phyloP scores from a whole-genome alignment of 2,113 vertebrate genomes.

The Periophthalmus modestus region DNA sequence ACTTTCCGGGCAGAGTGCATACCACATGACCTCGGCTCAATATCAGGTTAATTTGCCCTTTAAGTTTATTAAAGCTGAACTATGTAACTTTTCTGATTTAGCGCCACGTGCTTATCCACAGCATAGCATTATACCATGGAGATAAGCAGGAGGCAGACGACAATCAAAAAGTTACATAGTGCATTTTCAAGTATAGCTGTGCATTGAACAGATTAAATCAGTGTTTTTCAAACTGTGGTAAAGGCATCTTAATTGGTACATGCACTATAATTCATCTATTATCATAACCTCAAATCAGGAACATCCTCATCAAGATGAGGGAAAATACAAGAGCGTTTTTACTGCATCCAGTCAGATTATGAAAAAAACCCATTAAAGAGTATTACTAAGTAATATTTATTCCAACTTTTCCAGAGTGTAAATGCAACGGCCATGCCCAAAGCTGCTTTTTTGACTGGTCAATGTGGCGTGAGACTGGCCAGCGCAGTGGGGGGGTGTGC shows the following conservation, averaged over 20 bases:
- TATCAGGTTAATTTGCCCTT: neutral
- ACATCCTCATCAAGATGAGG: neutral
- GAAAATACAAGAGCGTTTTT: neutral
- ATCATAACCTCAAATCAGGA: neutral
- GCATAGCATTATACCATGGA: neutral
- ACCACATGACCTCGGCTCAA: neutral
- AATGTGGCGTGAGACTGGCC: slow-evolving; percentile 87
- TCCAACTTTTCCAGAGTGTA: slow-evolving; percentile 81
- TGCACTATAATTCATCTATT: neutral
- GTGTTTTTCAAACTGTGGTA: too few relatives aligned
- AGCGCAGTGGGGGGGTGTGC: slow-evolving; percentile 89
- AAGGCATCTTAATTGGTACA: too few relatives aligned
- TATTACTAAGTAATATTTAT: neutral
- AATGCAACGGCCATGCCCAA: slow-evolving; percentile 91
- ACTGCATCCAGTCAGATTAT: neutral
- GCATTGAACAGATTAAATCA: too few relatives aligned
- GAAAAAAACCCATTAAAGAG: neutral
- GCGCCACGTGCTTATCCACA: neutral
- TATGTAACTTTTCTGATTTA: neutral
- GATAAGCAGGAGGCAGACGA: neutral
- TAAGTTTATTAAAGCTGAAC: neutral
- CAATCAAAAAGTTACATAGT: neutral
- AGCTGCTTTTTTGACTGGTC: slow-evolving; percentile 87
- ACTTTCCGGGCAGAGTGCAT: neutral
- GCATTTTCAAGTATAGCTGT: neutral